Conservation (phyloP, 2,797 vertebrate species). For the Alfaro cultratus region DNA sequence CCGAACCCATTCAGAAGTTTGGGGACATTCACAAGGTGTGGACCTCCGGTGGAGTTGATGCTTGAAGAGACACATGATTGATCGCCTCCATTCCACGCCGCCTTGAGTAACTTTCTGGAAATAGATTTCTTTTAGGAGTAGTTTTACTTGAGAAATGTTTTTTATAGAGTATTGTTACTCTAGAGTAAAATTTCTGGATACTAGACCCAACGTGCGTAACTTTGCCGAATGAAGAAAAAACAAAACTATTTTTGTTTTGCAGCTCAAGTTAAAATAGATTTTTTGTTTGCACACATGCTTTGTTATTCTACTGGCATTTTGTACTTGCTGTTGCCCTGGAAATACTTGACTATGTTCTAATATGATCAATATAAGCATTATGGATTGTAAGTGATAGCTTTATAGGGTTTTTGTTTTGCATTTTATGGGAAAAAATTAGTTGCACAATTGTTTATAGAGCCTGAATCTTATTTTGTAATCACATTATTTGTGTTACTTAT, state of each 20-base stretch:
- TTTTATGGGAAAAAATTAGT: too few species aligned
- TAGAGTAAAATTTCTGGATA: neutral
- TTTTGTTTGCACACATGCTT: neutral
- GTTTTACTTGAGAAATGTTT: neutral
- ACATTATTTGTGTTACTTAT: too few species aligned
- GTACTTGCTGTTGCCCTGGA: neutral
- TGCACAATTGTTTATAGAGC: too few species aligned
- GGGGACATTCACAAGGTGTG: neutral
- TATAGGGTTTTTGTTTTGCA: too few species aligned
- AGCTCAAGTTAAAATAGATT: too few species aligned
- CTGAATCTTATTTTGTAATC: too few species aligned
- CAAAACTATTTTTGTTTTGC: neutral
- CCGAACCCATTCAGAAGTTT: neutral
- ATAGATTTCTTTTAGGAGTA: neutral
- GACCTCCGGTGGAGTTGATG: too few species aligned
- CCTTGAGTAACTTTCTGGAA: neutral
- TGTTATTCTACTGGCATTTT: neutral
- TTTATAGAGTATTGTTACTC: neutral
- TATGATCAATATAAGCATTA: too few species aligned
- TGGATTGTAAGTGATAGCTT: too few species aligned
- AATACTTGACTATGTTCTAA: too few species aligned
- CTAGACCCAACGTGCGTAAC: neutral
- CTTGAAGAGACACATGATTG: neutral
- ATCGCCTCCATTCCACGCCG: too few species aligned
- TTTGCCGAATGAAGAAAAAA: neutral